These are phyloP conservation scores for Morbakka virulenta DNA, from an alignment of 30 jellyfish, hydroid and myxozoan genomes.

Conservation along the genomic window DNA sequence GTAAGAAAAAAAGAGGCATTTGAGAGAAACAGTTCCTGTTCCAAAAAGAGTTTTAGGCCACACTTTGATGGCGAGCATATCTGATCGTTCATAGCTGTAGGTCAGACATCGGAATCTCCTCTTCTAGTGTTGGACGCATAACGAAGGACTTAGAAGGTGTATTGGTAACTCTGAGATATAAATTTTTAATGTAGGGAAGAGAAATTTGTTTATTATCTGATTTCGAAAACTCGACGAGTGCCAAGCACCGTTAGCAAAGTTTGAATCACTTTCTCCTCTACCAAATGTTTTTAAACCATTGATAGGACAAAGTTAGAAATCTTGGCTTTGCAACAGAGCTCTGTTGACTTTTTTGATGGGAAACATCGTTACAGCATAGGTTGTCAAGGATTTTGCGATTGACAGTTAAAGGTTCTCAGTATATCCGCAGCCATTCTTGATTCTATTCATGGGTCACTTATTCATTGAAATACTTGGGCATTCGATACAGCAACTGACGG, in stretches of 20 bases:
- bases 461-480: constrained; percentile 33
- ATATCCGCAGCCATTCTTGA: constrained; percentile 46
- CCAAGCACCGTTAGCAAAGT: background rate
- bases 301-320: constrained; percentile 20
- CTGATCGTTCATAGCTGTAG: no score
- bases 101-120: constrained; percentile 3
- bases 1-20: no score
- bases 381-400: constrained; percentile 53
- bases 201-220: no score
- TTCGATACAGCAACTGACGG: constrained; percentile 1
- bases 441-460: constrained; percentile 23
- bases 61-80: no score
- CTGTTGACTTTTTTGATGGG: constrained; percentile 34
- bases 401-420: constrained; percentile 9
- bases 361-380: constrained; percentile 22
- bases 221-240: constrained; percentile 8
- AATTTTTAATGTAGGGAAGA: no score
- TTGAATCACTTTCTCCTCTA: constrained; percentile 2
- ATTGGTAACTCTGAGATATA: constrained; percentile 1
- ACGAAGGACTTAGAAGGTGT: constrained; percentile 30
- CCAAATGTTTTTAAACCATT: constrained; percentile 30
- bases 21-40: no score
- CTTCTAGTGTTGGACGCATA: constrained; percentile 10
- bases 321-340: constrained; percentile 15
- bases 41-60: no score